Conservation (phyloP, 2,888 invertebrate genomes). For the Nomada flava region DNA sequence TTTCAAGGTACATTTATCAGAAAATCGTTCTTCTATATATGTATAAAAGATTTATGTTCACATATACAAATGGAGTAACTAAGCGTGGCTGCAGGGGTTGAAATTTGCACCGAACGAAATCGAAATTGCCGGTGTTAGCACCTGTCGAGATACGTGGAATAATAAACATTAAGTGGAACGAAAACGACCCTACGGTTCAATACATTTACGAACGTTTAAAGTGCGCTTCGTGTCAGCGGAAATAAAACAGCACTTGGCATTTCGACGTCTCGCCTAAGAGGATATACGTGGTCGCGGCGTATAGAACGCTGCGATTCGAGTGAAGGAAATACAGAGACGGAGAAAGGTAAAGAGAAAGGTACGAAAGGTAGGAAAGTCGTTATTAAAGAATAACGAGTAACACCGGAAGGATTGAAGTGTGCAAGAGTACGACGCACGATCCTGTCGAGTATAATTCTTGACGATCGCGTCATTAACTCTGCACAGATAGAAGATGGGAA, state of each 20-base stretch:
- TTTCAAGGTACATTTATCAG: too few relatives aligned
- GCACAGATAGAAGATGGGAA: conserved; percentile 40
- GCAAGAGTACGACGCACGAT: conserved; percentile 72
- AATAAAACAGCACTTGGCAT: conserved; percentile 18
- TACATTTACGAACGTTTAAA: neutral
- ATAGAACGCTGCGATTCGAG: neutral
- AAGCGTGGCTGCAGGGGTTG: too few relatives aligned
- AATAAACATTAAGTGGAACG: neutral
- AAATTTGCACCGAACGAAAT: neutral
- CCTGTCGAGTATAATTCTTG: conserved; percentile 75
- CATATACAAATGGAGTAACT: too few relatives aligned
- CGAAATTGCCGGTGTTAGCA: neutral
- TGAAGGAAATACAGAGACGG: neutral
- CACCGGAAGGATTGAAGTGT: conserved; percentile 76
- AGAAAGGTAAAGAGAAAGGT: conserved; percentile 43
- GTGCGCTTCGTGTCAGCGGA: neutral
- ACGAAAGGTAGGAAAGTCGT: conserved; percentile 44
- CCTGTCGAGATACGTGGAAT: neutral
- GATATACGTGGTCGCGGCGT: neutral
- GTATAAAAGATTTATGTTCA: too few relatives aligned
- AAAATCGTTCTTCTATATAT: neutral
- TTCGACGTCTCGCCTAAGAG: conserved; percentile 6
- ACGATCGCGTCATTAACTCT: conserved; percentile 75
- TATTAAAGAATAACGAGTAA: conserved; percentile 78
- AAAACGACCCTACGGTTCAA: neutral